Conservation (phyloP, 2,113 vertebrate genomes). For the Alosa alosa region DNA sequence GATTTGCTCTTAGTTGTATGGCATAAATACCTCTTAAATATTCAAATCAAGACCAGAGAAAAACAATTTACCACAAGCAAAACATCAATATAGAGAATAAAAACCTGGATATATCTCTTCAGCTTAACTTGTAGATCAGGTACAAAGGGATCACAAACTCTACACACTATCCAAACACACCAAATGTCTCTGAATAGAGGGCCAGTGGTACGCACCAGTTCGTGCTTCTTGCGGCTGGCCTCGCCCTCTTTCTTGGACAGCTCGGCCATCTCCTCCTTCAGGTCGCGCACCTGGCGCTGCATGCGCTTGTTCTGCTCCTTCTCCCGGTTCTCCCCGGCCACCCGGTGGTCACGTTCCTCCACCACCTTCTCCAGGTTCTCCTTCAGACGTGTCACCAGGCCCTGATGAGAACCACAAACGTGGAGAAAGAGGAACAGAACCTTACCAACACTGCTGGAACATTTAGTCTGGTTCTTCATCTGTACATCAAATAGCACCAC, state of each 20-base stretch:
- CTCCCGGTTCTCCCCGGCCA: slow-evolving; percentile 83
- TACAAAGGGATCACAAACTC: too few species aligned
- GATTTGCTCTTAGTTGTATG: too few species aligned
- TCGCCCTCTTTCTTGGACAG: slow-evolving; percentile 91
- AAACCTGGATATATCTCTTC: too few species aligned
- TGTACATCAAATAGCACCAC: not conserved
- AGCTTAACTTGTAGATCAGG: too few species aligned
- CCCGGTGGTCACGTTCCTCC: slow-evolving; percentile 86
- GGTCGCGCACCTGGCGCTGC: slow-evolving; percentile 88
- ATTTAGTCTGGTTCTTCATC: not conserved
- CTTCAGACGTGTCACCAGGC: slow-evolving; percentile 85
- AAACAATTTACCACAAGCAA: too few species aligned
- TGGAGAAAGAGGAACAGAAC: not conserved
- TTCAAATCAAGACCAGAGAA: too few species aligned
- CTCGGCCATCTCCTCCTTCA: slow-evolving; percentile 93
- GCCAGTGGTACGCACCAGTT: slow-evolving; percentile 79
- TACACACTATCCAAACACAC: too few species aligned
- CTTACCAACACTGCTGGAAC: not conserved
- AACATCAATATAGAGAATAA: too few species aligned
- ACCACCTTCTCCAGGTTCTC: slow-evolving; percentile 95
- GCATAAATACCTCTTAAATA: too few species aligned
- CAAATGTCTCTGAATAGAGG: too few species aligned
- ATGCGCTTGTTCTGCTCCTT: slow-evolving; percentile 96
- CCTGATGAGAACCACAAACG: slow-evolving; percentile 62
- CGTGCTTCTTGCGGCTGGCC: slow-evolving; percentile 95